Evolutionary conservation across 1,140 invertebrate genomes (phyloP).

Genomic region (Pinna nobilis): DNA sequence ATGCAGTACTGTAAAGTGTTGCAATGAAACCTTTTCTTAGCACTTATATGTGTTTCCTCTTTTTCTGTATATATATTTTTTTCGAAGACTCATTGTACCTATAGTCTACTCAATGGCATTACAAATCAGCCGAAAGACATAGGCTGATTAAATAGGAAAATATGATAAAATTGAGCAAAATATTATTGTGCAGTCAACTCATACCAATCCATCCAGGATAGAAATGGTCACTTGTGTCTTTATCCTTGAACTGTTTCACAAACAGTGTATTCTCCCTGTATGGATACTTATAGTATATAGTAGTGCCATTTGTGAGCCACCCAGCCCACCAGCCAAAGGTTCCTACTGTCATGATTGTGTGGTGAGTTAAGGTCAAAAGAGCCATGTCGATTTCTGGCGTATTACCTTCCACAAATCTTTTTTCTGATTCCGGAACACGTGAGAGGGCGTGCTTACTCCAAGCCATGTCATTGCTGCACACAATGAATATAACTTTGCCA

Average conservation of each 20-base stretch:
- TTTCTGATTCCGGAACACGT: slow-evolving; percentile 7
- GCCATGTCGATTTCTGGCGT: slow-evolving; percentile 56
- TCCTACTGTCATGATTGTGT: slow-evolving; percentile 65
- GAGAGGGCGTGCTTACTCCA: slow-evolving; percentile 37
- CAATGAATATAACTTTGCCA: slow-evolving; percentile 42
- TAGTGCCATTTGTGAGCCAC: slow-evolving; percentile 61
- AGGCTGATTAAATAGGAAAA: background rate
- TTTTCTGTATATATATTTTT: too few relatives aligned
- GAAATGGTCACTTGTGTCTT: slow-evolving; percentile 40
- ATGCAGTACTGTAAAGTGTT: too few relatives aligned
- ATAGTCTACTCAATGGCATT: too few relatives aligned
- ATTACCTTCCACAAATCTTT: slow-evolving; percentile 27
- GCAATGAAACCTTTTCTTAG: too few relatives aligned
- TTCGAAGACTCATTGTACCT: too few relatives aligned
- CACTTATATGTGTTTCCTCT: too few relatives aligned
- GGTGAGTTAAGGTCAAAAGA: slow-evolving; percentile 55
- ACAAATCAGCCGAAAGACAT: too few relatives aligned
- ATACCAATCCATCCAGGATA: slow-evolving; percentile 51
- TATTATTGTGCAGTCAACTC: slow-evolving; percentile 14
- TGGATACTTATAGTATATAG: slow-evolving; percentile 61
- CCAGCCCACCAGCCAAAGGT: slow-evolving; percentile 68
- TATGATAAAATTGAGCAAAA: background rate
- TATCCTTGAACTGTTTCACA: slow-evolving; percentile 28
- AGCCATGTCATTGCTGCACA: slow-evolving; percentile 38
- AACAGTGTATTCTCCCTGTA: slow-evolving; percentile 36